Evolutionary conservation across 2,113 vertebrate species (phyloP).

Genomic region (Misgurnus mizolepis): DNA sequence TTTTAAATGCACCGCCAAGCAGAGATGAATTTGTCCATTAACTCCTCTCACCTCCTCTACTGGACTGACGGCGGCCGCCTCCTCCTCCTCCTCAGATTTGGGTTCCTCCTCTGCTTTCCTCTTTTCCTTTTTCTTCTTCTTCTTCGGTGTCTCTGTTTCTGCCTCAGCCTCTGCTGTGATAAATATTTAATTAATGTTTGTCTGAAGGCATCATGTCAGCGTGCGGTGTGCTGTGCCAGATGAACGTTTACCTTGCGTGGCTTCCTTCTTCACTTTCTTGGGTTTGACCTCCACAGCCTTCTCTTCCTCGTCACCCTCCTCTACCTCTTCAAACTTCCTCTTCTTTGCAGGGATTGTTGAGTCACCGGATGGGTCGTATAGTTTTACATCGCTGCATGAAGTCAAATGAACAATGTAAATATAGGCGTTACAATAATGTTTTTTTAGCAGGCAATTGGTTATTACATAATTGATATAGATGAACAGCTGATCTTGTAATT

Average conservation of each 20-base stretch:
- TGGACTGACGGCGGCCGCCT: slow-evolving; percentile 55
- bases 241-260: slow-evolving; percentile 60
- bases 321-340: slow-evolving; percentile 87
- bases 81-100: slow-evolving; percentile 13
- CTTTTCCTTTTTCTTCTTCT: slow-evolving; percentile 89
- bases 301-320: slow-evolving; percentile 73
- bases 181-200: background rate
- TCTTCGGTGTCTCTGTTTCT: slow-evolving; percentile 75
- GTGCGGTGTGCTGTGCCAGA: background rate
- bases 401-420: slow-evolving; percentile 12
- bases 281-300: slow-evolving; percentile 67
- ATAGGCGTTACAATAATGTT: background rate
- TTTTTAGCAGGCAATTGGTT: background rate
- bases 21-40: background rate
- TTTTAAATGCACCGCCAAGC: slow-evolving; percentile 10
- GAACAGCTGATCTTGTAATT: too few species aligned
- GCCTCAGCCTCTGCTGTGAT: slow-evolving; percentile 58
- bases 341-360: slow-evolving; percentile 91
- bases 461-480: too few species aligned
- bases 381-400: slow-evolving; percentile 81
- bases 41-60: slow-evolving; percentile 27
- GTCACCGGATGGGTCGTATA: slow-evolving; percentile 92
- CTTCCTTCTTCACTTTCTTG: slow-evolving; percentile 85
- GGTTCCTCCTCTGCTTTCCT: slow-evolving; percentile 67
- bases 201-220: background rate